phyloP scores from a whole-genome alignment of 2,113 vertebrate genomes.

The Cygnus atratus region DNA sequence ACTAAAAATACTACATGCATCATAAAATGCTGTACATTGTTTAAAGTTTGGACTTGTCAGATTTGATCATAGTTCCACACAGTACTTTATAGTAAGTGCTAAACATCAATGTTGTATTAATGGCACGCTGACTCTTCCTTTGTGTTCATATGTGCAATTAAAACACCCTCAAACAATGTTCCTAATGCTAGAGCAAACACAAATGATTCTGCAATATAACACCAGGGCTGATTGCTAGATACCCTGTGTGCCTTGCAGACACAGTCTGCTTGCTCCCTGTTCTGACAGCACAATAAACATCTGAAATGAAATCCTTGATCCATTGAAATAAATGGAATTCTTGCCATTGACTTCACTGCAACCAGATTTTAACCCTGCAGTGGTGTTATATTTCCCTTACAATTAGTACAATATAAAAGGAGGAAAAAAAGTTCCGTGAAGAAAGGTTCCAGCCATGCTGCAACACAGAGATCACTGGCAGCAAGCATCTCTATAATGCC shows the following conservation, averaged over 20 bases:
- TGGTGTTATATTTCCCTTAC: not conserved
- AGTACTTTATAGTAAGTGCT: not conserved
- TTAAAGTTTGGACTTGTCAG: conserved; percentile 23
- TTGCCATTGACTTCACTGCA: not conserved
- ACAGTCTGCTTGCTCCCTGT: not conserved
- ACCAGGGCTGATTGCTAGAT: not conserved
- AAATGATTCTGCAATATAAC: not conserved
- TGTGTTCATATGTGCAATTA: conserved; percentile 47
- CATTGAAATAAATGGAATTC: rapidly evolving
- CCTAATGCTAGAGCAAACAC: conserved; percentile 9
- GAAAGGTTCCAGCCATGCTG: not conserved
- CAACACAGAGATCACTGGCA: conserved; percentile 23
- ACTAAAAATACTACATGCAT: conserved; percentile 49
- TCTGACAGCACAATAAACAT: conserved; percentile 1
- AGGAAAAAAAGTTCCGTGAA: not conserved
- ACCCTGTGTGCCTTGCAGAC: conserved; percentile 6
- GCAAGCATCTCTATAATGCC: not conserved
- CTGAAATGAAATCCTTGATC: not conserved
- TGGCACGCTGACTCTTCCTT: conserved; percentile 1
- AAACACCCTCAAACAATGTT: not conserved
- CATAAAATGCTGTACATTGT: conserved; percentile 16
- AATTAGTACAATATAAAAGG: conserved; percentile 4
- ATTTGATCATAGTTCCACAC: not conserved
- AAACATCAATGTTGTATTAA: not conserved
- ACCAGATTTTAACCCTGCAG: not conserved